Conservation (phyloP, 2,113 vertebrate genomes). For the Canis aureus region DNA sequence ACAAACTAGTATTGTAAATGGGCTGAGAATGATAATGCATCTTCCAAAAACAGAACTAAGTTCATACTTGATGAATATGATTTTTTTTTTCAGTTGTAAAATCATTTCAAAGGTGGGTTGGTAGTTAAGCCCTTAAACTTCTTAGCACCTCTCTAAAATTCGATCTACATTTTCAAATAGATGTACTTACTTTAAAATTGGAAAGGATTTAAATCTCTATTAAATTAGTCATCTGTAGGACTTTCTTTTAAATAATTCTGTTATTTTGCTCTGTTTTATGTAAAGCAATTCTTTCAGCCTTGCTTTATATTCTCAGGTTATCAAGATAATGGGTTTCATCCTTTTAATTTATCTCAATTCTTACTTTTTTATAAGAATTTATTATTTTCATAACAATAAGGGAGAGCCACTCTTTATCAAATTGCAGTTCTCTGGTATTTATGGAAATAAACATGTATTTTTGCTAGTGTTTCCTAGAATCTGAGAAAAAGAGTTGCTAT, state of each 20-base stretch:
- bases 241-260: not conserved
- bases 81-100: constrained; percentile 38
- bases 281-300: constrained; percentile 19
- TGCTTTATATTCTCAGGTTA: not conserved
- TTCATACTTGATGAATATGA: not conserved
- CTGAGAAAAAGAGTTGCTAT: not conserved
- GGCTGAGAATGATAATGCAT: not conserved
- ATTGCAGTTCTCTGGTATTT: not conserved
- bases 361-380: constrained; percentile 11
- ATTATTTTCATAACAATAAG: constrained; percentile 13
- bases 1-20: not conserved
- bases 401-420: not conserved
- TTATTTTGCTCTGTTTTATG: not conserved
- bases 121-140: not conserved
- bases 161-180: not conserved
- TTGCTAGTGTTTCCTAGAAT: not conserved
- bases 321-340: not conserved
- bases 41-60: not conserved
- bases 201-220: constrained; percentile 7
- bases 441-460: constrained; percentile 40
- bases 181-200: not conserved
- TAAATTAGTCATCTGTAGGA: not conserved
- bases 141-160: not conserved
- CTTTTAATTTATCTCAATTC: constrained; percentile 38
- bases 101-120: constrained; percentile 26